Conservation (phyloP, 2,113 vertebrate genomes). For the Xiphophorus hellerii region DNA sequence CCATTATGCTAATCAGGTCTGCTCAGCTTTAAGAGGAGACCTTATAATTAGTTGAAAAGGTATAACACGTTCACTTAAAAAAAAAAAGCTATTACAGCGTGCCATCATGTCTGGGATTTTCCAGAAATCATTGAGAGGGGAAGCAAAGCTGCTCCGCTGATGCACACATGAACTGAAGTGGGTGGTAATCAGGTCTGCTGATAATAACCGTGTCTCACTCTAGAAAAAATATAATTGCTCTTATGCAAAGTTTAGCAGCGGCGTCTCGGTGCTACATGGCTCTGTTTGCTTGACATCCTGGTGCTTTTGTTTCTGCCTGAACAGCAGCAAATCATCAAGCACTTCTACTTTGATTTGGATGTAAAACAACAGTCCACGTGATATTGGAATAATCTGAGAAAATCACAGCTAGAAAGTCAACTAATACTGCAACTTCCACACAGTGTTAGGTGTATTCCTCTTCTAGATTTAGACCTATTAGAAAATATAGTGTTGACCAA, state of each 20-base stretch:
- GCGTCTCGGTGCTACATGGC: not conserved
- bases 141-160: not conserved
- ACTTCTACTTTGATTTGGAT: not conserved
- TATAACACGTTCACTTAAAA: conserved; percentile 17
- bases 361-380: not conserved
- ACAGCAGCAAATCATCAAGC: not conserved
- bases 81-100: not conserved
- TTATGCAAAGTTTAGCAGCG: not conserved
- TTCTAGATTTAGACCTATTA: too few relatives aligned
- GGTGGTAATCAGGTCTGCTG: not conserved
- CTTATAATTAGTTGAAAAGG: conserved; percentile 35
- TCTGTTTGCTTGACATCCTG: not conserved
- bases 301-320: not conserved
- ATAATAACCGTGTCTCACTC: not conserved
- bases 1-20: conserved; percentile 55
- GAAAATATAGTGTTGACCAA: too few relatives aligned
- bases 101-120: not conserved
- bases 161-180: not conserved
- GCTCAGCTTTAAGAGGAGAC: conserved; percentile 28
- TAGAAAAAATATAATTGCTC: not conserved
- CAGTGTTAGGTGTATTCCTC: too few relatives aligned
- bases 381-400: too few relatives aligned
- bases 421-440: too few relatives aligned
- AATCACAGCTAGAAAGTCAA: too few relatives aligned
- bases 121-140: not conserved